These are phyloP conservation scores for Penaeus indicus DNA, from an alignment of 1,140 invertebrate species.

Conservation along the genomic window DNA sequence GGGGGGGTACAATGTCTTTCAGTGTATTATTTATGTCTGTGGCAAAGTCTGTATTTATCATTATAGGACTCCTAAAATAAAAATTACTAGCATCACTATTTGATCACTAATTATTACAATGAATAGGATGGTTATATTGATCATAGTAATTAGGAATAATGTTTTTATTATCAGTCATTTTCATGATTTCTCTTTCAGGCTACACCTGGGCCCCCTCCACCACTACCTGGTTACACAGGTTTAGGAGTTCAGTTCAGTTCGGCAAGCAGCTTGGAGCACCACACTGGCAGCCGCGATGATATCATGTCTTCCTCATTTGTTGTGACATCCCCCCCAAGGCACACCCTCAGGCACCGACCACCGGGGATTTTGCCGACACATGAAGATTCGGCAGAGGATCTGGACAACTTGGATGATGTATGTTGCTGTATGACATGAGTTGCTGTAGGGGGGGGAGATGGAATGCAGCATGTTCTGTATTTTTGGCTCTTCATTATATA, in stretches of 20 bases:
- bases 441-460: neutral
- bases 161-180: neutral
- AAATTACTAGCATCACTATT: too few relatives aligned
- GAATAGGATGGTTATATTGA: too few relatives aligned
- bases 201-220: neutral
- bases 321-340: conserved; percentile 63
- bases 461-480: neutral
- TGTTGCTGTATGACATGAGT: conserved; percentile 67
- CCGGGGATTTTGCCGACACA: conserved; percentile 84
- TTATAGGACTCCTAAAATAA: too few relatives aligned
- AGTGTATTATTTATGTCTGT: neutral
- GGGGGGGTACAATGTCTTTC: neutral
- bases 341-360: conserved; percentile 77
- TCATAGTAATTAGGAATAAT: too few relatives aligned
- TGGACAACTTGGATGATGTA: conserved; percentile 95
- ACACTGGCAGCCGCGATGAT: conserved; percentile 68
- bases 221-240: conserved; percentile 27
- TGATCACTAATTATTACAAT: too few relatives aligned
- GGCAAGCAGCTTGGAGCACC: neutral
- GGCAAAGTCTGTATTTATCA: too few relatives aligned
- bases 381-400: conserved; percentile 85
- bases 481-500: neutral
- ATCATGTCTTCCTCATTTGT: conserved; percentile 65
- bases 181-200: neutral
- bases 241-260: conserved; percentile 32